Percentiles rank a stretch among this genome's conserved stretches.
These are phyloP conservation scores for Scleropages formosus DNA, from an alignment of 2,797 vertebrate genomes.

Conservation along the genomic window DNA sequence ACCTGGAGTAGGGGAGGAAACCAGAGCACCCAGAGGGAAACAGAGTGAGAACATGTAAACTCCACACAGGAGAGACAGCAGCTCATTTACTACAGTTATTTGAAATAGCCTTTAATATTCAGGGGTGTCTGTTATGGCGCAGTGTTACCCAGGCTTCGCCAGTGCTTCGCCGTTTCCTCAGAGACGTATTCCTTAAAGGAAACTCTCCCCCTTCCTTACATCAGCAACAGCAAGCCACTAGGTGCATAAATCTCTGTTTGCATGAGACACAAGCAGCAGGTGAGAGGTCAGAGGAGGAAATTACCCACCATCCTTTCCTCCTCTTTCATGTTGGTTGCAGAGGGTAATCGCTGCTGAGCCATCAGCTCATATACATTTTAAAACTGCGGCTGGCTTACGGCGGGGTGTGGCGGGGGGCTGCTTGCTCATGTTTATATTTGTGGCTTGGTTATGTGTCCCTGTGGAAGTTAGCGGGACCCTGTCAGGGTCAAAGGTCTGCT, in stretches of 20 bases:
- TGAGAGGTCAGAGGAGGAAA: slow-evolving; percentile 34
- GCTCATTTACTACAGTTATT: too few relatives aligned
- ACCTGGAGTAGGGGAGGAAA: too few relatives aligned
- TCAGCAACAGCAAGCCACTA: background rate
- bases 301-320: slow-evolving; percentile 26
- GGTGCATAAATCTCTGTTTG: slow-evolving; percentile 8
- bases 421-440: slow-evolving; percentile 40
- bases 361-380: slow-evolving; percentile 42
- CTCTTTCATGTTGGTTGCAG: slow-evolving; percentile 4
- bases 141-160: background rate
- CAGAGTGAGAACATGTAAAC: too few relatives aligned
- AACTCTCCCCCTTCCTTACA: background rate
- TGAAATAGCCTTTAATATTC: too few relatives aligned
- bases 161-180: background rate
- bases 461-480: background rate
- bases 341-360: background rate
- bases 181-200: background rate
- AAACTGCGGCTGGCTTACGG: slow-evolving; percentile 32
- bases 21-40: too few relatives aligned
- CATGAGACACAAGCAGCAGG: slow-evolving; percentile 20
- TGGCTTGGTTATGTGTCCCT: slow-evolving; percentile 53
- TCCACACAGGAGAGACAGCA: too few relatives aligned
- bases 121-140: background rate
- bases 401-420: slow-evolving; percentile 36
- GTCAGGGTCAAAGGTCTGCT: slow-evolving; percentile 42